Percentiles rank a stretch among this genome's conserved stretches.
phyloP scores from a whole-genome alignment of 2,113 vertebrate genomes.

The Eretmochelys imbricata region DNA sequence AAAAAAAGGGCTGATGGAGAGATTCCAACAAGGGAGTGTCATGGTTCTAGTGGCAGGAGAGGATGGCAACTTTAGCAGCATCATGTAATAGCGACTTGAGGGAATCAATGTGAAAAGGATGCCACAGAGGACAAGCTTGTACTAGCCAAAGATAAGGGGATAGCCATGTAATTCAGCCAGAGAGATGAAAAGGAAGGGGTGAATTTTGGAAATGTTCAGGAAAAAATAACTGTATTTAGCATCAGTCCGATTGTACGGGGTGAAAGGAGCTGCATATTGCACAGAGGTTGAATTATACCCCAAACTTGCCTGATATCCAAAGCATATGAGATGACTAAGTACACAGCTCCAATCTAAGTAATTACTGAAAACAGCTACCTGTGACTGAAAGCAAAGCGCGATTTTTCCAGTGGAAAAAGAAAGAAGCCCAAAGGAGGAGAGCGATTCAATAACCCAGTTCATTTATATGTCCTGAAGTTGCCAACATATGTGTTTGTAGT shows the following conservation, averaged over 20 bases:
- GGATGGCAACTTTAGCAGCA: not conserved
- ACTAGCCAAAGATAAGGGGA: no score
- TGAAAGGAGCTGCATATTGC: no score
- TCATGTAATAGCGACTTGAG: not conserved
- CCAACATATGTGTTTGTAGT: not conserved
- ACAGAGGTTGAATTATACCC: no score
- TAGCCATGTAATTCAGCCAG: not conserved
- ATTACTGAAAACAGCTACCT: no score
- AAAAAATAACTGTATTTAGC: not conserved
- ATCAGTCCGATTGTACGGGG: no score
- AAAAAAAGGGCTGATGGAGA: not conserved
- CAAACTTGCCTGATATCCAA: no score
- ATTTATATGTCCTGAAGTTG: not conserved
- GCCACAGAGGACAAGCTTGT: no score
- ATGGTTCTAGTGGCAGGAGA: not conserved
- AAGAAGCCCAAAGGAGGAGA: conserved; percentile 18
- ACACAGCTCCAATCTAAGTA: no score
- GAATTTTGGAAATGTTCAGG: not conserved
- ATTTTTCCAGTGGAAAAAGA: not conserved
- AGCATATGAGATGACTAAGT: no score
- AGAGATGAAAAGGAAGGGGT: not conserved
- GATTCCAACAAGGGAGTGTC: not conserved
- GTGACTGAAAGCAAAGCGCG: no score
- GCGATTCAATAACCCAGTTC: not conserved
- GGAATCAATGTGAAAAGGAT: not conserved